Conservation (phyloP, 2,888 invertebrate genomes). For the Tipula vernalis region DNA sequence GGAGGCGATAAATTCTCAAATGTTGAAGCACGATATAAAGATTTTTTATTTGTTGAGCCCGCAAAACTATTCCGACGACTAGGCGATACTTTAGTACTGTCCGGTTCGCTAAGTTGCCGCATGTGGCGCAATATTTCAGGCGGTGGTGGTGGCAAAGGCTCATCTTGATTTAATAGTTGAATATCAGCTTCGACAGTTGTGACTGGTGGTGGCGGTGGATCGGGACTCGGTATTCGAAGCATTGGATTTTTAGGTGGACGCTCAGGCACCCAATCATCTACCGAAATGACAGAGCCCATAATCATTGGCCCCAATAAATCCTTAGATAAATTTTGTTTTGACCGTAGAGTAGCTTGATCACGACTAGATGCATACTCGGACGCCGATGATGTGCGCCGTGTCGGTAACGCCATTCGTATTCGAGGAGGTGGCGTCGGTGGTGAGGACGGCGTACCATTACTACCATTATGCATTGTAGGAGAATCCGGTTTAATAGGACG, state of each 20-base stretch:
- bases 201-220: slow-evolving; percentile 33
- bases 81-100: slow-evolving; percentile 27
- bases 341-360: slow-evolving; percentile 26
- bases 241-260: slow-evolving; percentile 66
- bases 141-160: slow-evolving; percentile 35
- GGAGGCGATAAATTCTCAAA: slow-evolving; percentile 23
- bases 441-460: background rate
- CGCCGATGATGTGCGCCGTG: slow-evolving; percentile 48
- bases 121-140: slow-evolving; percentile 30
- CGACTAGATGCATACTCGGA: slow-evolving; percentile 47
- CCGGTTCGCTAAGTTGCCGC: slow-evolving; percentile 17
- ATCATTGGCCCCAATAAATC: slow-evolving; percentile 48
- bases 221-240: slow-evolving; percentile 38
- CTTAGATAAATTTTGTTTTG: slow-evolving; percentile 18
- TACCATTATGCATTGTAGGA: background rate
- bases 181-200: slow-evolving; percentile 25
- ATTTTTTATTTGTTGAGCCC: slow-evolving; percentile 30
- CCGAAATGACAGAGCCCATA: slow-evolving; percentile 46
- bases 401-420: slow-evolving; percentile 23
- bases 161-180: slow-evolving; percentile 25
- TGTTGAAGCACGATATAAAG: slow-evolving; percentile 20
- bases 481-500: background rate
- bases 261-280: slow-evolving; percentile 59
- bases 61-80: slow-evolving; percentile 36
- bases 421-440: slow-evolving; percentile 36